A percentile compares a stretch with the other conserved stretches of the same genome.
These are phyloP conservation scores for Xylota segnis DNA, from an alignment of 2,888 invertebrate species.

Conservation along the genomic window DNA sequence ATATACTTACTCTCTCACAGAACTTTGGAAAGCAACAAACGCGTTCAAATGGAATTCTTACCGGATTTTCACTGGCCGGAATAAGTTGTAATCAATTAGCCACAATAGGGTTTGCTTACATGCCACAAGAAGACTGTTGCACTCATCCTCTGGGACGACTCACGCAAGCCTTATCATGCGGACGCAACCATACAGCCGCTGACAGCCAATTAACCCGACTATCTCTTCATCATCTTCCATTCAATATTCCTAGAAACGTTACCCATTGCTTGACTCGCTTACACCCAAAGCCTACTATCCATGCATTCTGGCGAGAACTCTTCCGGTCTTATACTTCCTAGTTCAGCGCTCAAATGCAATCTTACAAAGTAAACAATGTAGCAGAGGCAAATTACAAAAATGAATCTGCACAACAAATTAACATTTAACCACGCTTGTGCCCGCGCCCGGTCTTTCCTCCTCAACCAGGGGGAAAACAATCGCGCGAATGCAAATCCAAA, in stretches of 20 bases:
- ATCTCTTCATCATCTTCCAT: background rate
- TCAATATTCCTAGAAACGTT: background rate
- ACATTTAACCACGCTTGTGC: constrained; percentile 55
- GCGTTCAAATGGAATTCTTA: no score
- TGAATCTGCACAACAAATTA: constrained; percentile 68
- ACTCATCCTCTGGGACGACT: no score
- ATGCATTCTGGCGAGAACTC: constrained; percentile 13
- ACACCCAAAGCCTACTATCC: constrained; percentile 2
- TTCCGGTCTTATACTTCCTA: constrained; percentile 70
- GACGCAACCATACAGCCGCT: background rate
- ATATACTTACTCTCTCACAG: no score
- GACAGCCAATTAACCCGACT: background rate
- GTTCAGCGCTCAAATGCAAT: constrained; percentile 62
- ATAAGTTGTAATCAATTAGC: no score
- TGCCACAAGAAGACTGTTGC: no score
- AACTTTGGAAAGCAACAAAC: no score
- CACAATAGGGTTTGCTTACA: no score
- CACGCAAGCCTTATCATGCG: no score
- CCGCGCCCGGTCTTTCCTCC: background rate
- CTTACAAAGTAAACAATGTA: constrained; percentile 66
- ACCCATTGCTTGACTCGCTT: background rate
- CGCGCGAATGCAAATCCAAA: constrained; percentile 53
- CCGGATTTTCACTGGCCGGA: no score
- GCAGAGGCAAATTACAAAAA: constrained; percentile 69
- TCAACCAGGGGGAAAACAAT: constrained; percentile 30